Conservation (phyloP, 2,797 vertebrate species). For the Aldrovandia affinis region DNA sequence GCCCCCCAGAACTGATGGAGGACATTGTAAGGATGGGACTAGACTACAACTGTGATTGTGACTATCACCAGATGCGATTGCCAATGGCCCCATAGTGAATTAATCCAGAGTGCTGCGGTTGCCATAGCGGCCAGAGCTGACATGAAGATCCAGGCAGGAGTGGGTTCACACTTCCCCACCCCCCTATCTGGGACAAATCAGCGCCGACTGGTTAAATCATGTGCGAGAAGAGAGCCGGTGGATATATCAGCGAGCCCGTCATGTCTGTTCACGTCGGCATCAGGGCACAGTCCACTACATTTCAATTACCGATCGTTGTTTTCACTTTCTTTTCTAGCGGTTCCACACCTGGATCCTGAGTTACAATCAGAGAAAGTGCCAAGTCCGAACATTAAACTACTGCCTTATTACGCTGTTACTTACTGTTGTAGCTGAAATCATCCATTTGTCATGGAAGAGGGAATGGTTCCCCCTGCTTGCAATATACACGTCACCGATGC, state of each 20-base stretch:
- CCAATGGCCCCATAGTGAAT: background rate
- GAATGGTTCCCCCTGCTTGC: background rate
- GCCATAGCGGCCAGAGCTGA: background rate
- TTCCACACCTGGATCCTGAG: background rate
- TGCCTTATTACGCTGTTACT: background rate
- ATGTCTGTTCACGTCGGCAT: background rate
- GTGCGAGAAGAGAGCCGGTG: background rate
- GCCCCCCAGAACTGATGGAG: too few relatives aligned
- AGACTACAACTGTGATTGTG: too few relatives aligned
- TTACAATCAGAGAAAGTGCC: background rate
- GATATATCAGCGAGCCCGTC: background rate
- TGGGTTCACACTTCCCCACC: background rate
- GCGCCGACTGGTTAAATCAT: background rate
- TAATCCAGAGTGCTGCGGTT: background rate
- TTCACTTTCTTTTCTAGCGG: background rate
- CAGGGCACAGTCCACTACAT: background rate
- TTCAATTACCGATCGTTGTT: background rate
- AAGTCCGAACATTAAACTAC: background rate
- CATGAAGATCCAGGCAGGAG: background rate
- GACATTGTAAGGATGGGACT: too few relatives aligned
- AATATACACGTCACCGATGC: background rate
- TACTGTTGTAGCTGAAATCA: background rate
- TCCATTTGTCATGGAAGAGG: background rate
- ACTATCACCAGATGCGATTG: background rate
- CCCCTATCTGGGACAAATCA: background rate